Evolutionary conservation across 2,797 vertebrate species (phyloP).

Genomic region (Neostethus bicornis): DNA sequence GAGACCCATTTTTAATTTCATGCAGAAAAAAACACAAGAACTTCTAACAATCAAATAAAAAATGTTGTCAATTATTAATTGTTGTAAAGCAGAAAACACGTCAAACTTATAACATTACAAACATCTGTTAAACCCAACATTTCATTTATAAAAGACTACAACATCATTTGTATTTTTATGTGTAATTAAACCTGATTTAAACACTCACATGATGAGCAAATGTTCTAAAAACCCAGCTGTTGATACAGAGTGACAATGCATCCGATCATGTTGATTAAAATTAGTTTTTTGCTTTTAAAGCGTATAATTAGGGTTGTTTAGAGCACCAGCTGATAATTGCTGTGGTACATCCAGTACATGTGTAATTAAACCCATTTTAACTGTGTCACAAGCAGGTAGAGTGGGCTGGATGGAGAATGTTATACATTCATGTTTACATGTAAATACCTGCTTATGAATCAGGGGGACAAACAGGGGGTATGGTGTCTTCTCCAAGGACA

Average conservation of each 20-base stretch:
- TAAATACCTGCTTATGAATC: not conserved
- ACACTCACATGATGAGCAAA: constrained; percentile 49
- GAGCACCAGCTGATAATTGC: constrained; percentile 35
- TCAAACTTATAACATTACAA: not conserved
- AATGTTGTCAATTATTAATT: too few relatives aligned
- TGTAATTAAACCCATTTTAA: constrained; percentile 14
- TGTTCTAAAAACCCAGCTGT: constrained; percentile 42
- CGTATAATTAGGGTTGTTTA: constrained; percentile 44
- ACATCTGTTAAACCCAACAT: not conserved
- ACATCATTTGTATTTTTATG: not conserved
- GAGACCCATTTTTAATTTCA: too few relatives aligned
- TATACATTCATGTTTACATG: not conserved
- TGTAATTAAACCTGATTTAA: constrained; percentile 12
- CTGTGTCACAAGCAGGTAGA: constrained; percentile 10
- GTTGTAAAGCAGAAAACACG: not conserved
- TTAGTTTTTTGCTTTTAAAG: constrained; percentile 11
- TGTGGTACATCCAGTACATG: constrained; percentile 54
- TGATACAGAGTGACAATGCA: constrained; percentile 28
- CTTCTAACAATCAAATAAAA: too few relatives aligned
- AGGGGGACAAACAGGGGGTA: too few relatives aligned
- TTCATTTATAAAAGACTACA: not conserved
- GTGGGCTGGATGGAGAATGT: not conserved
- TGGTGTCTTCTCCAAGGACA: too few relatives aligned
- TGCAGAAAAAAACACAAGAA: too few relatives aligned
- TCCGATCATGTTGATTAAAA: constrained; percentile 36